Conservation (phyloP, 2,888 invertebrate genomes). For the Glyphotaelius pellucidus region DNA sequence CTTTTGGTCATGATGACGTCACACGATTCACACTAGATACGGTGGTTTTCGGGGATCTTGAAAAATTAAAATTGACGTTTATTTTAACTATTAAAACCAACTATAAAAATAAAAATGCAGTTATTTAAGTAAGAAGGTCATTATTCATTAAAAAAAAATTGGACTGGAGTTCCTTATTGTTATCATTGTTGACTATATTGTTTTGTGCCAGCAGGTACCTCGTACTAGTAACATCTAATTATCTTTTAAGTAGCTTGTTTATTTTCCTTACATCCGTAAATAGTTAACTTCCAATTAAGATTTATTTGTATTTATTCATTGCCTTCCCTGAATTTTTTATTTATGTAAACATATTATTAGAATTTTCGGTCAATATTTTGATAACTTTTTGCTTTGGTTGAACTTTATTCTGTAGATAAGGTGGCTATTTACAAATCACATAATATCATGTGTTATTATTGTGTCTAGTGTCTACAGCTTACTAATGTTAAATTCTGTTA, state of each 20-base stretch:
- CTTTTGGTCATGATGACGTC: too few species aligned
- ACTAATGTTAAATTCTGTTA: neutral
- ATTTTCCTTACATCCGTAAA: neutral
- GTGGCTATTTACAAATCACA: constrained; percentile 4
- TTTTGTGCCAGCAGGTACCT: neutral
- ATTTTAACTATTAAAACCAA: too few species aligned
- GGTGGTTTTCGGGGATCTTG: too few species aligned
- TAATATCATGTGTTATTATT: neutral
- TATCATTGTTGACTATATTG: too few species aligned
- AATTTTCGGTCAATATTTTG: constrained; percentile 44
- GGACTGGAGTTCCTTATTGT: too few species aligned
- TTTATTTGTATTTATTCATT: neutral
- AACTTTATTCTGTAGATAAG: constrained; percentile 30
- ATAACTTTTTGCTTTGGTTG: constrained; percentile 37
- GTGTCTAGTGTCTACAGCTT: neutral
- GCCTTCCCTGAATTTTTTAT: neutral
- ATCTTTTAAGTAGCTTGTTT: neutral
- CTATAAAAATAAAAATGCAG: too few species aligned
- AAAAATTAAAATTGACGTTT: too few species aligned
- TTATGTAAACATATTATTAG: neutral
- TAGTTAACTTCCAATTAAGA: neutral
- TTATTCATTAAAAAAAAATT: too few species aligned
- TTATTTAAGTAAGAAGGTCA: too few species aligned
- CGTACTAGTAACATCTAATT: neutral
- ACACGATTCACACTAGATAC: too few species aligned